Percentiles rank a stretch among this genome's conserved stretches.
phyloP scores from a whole-genome alignment of 2,113 vertebrate genomes.

The Pygoscelis antarcticus region DNA sequence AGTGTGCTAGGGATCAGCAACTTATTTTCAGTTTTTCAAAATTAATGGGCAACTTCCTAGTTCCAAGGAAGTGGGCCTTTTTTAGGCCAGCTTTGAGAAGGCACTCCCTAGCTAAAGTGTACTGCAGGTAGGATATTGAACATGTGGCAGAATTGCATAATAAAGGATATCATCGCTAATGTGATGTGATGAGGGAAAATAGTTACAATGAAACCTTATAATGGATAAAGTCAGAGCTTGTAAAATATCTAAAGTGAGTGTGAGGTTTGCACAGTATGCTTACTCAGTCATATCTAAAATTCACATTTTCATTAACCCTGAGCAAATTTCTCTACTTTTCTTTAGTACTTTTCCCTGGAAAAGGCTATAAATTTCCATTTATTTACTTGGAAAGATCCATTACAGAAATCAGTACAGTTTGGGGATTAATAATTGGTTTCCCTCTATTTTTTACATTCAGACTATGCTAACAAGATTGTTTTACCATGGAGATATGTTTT shows the following conservation, averaged over 20 bases:
- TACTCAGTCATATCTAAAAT: background rate
- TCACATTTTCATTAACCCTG: background rate
- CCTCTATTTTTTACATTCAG: background rate
- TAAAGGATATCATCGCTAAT: background rate
- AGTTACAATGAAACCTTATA: background rate
- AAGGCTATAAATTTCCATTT: background rate
- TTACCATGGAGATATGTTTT: background rate
- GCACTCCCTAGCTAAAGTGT: rapidly evolving
- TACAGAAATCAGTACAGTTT: background rate
- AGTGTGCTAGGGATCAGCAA: background rate
- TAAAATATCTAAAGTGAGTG: background rate
- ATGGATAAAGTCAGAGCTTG: background rate
- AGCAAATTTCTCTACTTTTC: background rate
- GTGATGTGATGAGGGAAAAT: background rate
- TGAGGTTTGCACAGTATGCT: background rate
- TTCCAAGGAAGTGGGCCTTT: background rate
- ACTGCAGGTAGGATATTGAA: background rate
- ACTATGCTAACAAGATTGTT: background rate
- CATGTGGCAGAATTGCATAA: background rate
- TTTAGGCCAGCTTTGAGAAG: background rate
- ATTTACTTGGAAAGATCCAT: background rate
- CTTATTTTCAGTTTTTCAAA: background rate
- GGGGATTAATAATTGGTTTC: background rate
- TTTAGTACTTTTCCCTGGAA: background rate
- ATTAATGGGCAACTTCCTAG: background rate